Conservation (phyloP, 2,113 vertebrate genomes). For the Camelus bactrianus region DNA sequence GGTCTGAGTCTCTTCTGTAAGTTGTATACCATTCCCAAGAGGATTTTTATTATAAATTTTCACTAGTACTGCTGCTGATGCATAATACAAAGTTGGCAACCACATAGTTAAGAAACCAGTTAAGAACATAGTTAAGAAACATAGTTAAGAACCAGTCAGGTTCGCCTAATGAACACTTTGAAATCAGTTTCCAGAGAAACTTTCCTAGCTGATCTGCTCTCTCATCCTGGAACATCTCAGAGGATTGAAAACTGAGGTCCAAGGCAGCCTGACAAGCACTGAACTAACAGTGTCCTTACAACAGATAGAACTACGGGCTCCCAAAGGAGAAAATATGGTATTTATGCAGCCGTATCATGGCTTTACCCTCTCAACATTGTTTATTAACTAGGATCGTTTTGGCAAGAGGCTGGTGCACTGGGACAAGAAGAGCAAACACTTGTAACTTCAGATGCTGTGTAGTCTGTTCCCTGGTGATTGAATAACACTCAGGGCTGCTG, state of each 20-base stretch:
- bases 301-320: constrained; percentile 5
- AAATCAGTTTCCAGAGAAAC: constrained; percentile 31
- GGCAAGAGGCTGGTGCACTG: neutral
- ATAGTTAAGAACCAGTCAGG: constrained; percentile 23
- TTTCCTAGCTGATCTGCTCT: neutral
- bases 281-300: constrained; percentile 14
- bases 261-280: neutral
- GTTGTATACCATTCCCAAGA: constrained; percentile 1
- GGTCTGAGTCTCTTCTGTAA: neutral
- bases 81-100: neutral
- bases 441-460: neutral
- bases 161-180: constrained; percentile 22
- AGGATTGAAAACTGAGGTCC: constrained; percentile 13
- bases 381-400: constrained; percentile 48
- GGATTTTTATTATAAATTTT: constrained; percentile 37
- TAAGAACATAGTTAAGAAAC: neutral
- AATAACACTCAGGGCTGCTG: constrained; percentile 6
- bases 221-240: neutral
- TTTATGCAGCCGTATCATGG: neutral
- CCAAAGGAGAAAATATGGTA: neutral
- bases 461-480: neutral
- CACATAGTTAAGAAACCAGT: constrained; percentile 8
- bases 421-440: constrained; percentile 26
- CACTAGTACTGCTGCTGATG: neutral
- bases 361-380: neutral